phyloP scores from a whole-genome alignment of 2,113 vertebrate genomes.

The Camarhynchus parvulus region DNA sequence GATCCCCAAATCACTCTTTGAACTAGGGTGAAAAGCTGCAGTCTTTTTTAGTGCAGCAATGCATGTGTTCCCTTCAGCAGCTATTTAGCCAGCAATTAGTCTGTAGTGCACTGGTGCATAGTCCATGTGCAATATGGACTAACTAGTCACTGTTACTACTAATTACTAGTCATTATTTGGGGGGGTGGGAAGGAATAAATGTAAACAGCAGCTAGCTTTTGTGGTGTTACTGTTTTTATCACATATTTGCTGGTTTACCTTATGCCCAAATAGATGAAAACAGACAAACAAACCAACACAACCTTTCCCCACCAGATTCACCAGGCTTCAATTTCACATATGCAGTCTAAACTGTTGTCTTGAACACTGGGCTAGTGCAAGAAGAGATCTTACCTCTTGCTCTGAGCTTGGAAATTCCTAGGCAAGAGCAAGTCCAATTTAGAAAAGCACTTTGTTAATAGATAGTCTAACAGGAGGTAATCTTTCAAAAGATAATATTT shows the following conservation, averaged over 20 bases:
- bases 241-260: neutral
- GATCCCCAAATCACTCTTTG: neutral
- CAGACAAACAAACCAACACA: neutral
- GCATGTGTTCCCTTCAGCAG: neutral
- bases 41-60: neutral
- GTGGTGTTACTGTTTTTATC: neutral
- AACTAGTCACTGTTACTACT: neutral
- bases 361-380: neutral
- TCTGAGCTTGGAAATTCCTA: neutral
- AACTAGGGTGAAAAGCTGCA: neutral
- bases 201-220: neutral
- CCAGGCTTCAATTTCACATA: neutral
- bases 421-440: neutral
- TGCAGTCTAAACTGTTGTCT: neutral
- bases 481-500: neutral
- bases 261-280: neutral
- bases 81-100: neutral
- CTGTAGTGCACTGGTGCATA: neutral
- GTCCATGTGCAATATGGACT: neutral
- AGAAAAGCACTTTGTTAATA: neutral
- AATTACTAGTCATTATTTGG: neutral
- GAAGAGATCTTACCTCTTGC: neutral
- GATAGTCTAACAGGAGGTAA: neutral
- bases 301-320: neutral
- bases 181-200: neutral